Percentiles rank a stretch among this genome's conserved stretches.
Evolutionary conservation across 2,113 vertebrate species (phyloP).

Genomic region (Menidia beryllina): DNA sequence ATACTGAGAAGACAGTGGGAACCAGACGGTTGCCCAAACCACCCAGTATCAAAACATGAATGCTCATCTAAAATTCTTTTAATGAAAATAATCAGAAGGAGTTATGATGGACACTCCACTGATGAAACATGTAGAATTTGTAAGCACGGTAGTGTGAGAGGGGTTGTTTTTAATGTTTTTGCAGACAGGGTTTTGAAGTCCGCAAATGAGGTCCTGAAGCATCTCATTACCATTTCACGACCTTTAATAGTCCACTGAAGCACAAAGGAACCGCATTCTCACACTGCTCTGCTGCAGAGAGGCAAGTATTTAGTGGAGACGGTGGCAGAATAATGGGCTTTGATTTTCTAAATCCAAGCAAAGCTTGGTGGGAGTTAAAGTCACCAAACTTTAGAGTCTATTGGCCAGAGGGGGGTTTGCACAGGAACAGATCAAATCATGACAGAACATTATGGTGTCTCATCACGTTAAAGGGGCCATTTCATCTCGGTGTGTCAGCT

Average conservation of each 20-base stretch:
- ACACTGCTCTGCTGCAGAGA: constrained; percentile 27
- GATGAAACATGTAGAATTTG: background rate
- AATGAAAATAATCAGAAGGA: background rate
- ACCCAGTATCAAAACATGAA: constrained; percentile 8
- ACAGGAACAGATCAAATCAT: constrained; percentile 22
- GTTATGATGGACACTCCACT: background rate
- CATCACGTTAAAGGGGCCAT: constrained; percentile 40
- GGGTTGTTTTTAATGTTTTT: background rate
- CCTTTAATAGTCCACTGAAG: constrained; percentile 57
- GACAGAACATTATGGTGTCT: constrained; percentile 48
- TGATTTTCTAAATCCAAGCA: constrained; percentile 27
- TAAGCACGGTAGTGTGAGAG: constrained; percentile 7
- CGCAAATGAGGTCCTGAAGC: constrained; percentile 33
- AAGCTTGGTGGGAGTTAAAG: constrained; percentile 13
- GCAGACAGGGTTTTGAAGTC: background rate
- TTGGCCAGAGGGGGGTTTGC: constrained; percentile 10
- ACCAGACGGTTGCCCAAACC: constrained; percentile 36
- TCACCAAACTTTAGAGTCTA: constrained; percentile 8
- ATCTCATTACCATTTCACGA: constrained; percentile 50
- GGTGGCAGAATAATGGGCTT: constrained; percentile 18
- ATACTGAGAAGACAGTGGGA: constrained; percentile 43
- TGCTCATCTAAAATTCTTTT: constrained; percentile 1
- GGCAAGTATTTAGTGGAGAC: constrained; percentile 10
- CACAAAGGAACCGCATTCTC: constrained; percentile 47
- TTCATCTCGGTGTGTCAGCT: constrained; percentile 25